Conservation (phyloP, 2,113 vertebrate genomes). For the Anhinga anhinga region DNA sequence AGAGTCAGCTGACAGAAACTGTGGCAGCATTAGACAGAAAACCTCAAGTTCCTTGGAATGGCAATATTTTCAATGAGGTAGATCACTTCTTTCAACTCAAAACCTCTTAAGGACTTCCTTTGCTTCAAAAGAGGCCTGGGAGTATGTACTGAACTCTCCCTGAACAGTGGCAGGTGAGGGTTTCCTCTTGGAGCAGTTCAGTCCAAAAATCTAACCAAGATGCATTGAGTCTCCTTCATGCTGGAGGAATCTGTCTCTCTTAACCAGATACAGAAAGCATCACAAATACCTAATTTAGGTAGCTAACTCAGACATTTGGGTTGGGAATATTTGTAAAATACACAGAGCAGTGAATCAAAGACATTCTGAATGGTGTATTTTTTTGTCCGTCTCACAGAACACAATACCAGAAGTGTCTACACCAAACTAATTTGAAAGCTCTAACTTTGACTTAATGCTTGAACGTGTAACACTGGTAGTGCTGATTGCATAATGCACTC, state of each 20-base stretch:
- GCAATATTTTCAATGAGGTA: neutral
- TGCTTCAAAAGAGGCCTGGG: neutral
- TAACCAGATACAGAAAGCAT: neutral
- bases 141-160: neutral
- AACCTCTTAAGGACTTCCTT: neutral
- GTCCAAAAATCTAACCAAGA: neutral
- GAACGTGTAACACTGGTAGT: neutral
- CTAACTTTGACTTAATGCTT: neutral
- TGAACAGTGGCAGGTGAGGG: neutral
- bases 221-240: neutral
- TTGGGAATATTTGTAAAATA: neutral
- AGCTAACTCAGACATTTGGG: neutral
- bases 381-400: neutral
- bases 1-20: neutral
- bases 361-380: neutral
- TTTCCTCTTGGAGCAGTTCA: neutral
- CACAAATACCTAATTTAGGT: neutral
- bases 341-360: neutral
- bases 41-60: neutral
- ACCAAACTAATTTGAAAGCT: neutral
- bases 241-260: neutral
- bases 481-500: neutral
- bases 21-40: neutral
- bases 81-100: neutral
- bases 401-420: neutral